These are phyloP conservation scores for Lineus longissimus DNA, from an alignment of 1,140 invertebrate genomes.

Conservation along the genomic window DNA sequence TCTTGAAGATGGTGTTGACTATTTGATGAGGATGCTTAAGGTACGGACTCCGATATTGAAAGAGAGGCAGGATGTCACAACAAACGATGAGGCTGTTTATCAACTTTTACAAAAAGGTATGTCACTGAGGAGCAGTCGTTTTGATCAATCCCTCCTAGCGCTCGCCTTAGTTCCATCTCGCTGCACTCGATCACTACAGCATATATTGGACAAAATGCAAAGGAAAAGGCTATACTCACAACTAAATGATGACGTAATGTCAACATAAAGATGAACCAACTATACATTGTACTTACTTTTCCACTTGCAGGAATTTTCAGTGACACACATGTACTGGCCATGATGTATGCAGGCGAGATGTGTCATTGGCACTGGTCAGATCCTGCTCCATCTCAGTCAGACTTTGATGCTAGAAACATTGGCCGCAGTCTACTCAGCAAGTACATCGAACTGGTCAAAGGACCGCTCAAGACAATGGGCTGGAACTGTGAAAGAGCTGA, in stretches of 20 bases:
- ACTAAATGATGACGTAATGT: too few species aligned
- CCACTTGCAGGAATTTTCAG: constrained; percentile 36
- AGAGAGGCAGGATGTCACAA: constrained; percentile 1
- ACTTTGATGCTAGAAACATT: constrained; percentile 14
- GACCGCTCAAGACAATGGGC: constrained; percentile 29
- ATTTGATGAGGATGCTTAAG: constrained; percentile 11
- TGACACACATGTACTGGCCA: constrained; percentile 38
- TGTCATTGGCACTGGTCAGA: constrained; percentile 36
- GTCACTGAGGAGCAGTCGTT: not conserved
- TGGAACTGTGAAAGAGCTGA: constrained; percentile 34
- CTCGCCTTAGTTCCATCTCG: not conserved
- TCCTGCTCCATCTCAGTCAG: not conserved
- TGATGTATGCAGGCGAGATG: constrained; percentile 46
- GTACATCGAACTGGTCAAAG: constrained; percentile 30
- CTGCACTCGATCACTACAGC: not conserved
- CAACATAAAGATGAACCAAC: not conserved
- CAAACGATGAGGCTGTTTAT: constrained; percentile 11
- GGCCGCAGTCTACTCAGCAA: constrained; percentile 24
- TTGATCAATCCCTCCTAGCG: not conserved
- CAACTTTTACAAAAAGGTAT: constrained; percentile 14
- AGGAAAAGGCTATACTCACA: not conserved
- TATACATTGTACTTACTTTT: not conserved
- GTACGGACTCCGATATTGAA: constrained; percentile 2
- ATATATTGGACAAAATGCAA: not conserved
- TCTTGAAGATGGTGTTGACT: constrained; percentile 21